phyloP scores from a whole-genome alignment of 2,888 invertebrate genomes.

The Drosophila fulvimacula region DNA sequence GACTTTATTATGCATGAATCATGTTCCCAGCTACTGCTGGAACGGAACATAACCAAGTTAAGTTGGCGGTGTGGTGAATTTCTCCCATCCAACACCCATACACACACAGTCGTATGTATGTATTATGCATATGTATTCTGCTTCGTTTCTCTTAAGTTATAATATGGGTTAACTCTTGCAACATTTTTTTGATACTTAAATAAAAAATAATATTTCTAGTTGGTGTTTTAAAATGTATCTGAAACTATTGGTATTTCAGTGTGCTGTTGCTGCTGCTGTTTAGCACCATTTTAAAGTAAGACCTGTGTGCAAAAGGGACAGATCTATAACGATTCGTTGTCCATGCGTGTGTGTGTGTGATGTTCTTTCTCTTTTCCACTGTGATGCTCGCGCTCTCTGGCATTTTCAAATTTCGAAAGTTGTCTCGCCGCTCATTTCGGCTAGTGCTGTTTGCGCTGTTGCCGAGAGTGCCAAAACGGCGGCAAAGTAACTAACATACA shows the following conservation, averaged over 20 bases:
- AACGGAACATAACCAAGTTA: conserved; percentile 55
- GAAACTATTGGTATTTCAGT: conserved; percentile 38
- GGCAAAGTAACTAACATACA: conserved; percentile 75
- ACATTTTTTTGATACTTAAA: neutral
- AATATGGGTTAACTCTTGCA: neutral
- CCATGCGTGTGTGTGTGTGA: conserved; percentile 30
- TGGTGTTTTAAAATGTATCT: conserved; percentile 9
- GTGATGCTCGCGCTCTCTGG: conserved; percentile 27
- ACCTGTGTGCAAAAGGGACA: conserved; percentile 55
- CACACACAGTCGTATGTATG: conserved; percentile 20
- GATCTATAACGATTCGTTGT: conserved; percentile 32
- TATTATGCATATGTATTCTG: neutral
- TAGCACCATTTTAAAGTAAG: conserved; percentile 40
- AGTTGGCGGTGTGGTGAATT: conserved; percentile 65
- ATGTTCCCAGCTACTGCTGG: conserved; percentile 48
- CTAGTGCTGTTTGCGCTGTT: conserved; percentile 62
- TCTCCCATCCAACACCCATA: conserved; percentile 50
- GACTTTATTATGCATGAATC: conserved; percentile 68
- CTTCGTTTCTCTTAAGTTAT: neutral
- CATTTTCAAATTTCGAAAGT: conserved; percentile 75
- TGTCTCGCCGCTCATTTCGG: conserved; percentile 61
- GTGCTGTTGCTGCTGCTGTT: conserved; percentile 9
- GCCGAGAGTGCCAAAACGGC: conserved; percentile 75
- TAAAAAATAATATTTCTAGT: neutral
- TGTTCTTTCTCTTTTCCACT: conserved; percentile 26